A percentile compares a stretch with the other conserved stretches of the same genome.
Evolutionary conservation across 2,888 invertebrate species (phyloP).

Genomic region (Agriopis marginaria): DNA sequence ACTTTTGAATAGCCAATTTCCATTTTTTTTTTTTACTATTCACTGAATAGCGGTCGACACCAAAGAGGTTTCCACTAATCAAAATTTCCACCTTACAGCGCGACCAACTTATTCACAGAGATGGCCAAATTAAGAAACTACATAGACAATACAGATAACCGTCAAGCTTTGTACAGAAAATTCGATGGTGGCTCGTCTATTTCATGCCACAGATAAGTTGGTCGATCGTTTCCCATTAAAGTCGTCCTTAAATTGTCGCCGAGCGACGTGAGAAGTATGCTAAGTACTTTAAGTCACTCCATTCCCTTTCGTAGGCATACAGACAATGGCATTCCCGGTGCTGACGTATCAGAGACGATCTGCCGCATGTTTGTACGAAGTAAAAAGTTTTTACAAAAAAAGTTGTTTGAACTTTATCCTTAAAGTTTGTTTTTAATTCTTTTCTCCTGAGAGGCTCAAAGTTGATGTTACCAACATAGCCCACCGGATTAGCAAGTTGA

Average conservation of each 20-base stretch:
- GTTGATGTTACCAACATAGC: too few species aligned
- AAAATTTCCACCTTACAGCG: constrained; percentile 20
- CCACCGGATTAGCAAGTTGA: too few species aligned
- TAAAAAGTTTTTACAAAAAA: neutral
- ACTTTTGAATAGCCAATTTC: constrained; percentile 10
- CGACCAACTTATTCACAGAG: neutral
- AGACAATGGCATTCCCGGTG: constrained; percentile 34
- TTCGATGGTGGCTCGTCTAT: neutral
- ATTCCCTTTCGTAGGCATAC: constrained; percentile 26
- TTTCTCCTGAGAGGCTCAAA: too few species aligned
- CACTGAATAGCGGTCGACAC: constrained; percentile 40
- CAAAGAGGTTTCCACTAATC: constrained; percentile 39
- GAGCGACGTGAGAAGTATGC: constrained; percentile 36
- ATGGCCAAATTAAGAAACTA: neutral
- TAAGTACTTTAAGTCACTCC: constrained; percentile 26
- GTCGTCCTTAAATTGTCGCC: constrained; percentile 36
- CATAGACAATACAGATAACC: neutral
- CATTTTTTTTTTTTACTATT: constrained; percentile 4
- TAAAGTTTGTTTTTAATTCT: neutral
- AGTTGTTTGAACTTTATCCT: neutral
- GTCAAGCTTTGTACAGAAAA: neutral
- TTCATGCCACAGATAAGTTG: neutral
- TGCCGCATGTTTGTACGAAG: constrained; percentile 22
- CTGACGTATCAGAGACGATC: constrained; percentile 28
- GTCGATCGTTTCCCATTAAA: neutral